Conservation (phyloP, 2,797 vertebrate genomes). For the Corythornis leucogaster region DNA sequence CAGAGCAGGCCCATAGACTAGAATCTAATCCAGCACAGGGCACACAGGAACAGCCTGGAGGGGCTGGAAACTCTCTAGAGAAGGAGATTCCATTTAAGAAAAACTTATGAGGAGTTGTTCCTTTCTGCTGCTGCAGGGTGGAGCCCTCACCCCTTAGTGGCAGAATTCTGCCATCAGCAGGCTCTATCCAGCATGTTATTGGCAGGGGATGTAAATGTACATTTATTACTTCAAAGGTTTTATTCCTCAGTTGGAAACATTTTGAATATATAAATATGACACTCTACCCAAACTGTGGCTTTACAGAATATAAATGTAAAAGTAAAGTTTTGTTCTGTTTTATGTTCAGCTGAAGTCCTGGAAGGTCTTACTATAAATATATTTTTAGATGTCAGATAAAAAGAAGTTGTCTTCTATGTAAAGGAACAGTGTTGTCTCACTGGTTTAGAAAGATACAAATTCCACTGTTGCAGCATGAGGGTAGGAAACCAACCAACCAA, state of each 20-base stretch:
- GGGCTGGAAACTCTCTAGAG: too few relatives aligned
- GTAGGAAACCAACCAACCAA: fast-evolving
- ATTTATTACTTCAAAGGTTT: not conserved
- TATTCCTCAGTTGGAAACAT: not conserved
- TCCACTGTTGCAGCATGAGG: not conserved
- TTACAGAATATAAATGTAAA: not conserved
- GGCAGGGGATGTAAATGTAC: not conserved
- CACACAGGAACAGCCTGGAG: too few relatives aligned
- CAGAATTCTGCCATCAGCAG: not conserved
- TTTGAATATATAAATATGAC: not conserved
- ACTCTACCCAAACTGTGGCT: not conserved
- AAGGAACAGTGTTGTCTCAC: not conserved
- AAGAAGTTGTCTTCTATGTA: not conserved
- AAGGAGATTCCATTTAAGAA: not conserved
- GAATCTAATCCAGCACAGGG: too few relatives aligned
- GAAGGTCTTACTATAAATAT: not conserved
- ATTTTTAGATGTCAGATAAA: not conserved
- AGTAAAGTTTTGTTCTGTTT: not conserved
- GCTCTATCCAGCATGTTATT: not conserved
- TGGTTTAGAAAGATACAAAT: not conserved
- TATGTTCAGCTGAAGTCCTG: not conserved
- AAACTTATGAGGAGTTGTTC: not conserved
- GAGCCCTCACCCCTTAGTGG: not conserved
- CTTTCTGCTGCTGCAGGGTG: not conserved
- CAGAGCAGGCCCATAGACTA: too few relatives aligned